phyloP scores from a whole-genome alignment of 2,888 invertebrate genomes.

The Chymomyza amoena region DNA sequence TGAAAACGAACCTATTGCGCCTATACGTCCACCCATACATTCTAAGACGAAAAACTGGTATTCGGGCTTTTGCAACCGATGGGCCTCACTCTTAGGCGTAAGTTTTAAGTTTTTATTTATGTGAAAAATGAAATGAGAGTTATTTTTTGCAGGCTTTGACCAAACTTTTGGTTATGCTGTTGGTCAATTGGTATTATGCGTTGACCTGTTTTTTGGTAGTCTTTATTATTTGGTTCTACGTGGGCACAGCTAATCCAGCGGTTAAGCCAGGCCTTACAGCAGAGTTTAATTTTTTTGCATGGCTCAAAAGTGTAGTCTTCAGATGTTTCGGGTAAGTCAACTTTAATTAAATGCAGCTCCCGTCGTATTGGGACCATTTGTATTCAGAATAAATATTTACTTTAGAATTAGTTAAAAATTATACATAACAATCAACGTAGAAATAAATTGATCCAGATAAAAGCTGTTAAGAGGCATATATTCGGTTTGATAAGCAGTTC shows the following conservation, averaged over 20 bases:
- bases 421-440: too few relatives aligned
- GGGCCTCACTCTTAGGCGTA: slow-evolving; percentile 95
- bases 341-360: too few relatives aligned
- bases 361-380: too few relatives aligned
- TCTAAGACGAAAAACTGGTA: slow-evolving; percentile 97
- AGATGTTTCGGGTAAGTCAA: slow-evolving; percentile 86
- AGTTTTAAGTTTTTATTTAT: slow-evolving; percentile 73
- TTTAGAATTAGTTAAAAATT: too few relatives aligned
- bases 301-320: slow-evolving; percentile 86
- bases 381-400: too few relatives aligned
- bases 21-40: slow-evolving; percentile 85
- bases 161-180: slow-evolving; percentile 93
- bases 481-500: too few relatives aligned
- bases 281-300: slow-evolving; percentile 89
- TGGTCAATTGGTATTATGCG: slow-evolving; percentile 96
- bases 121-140: not conserved
- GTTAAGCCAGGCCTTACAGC: slow-evolving; percentile 94
- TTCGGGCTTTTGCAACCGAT: slow-evolving; percentile 94
- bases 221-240: slow-evolving; percentile 94
- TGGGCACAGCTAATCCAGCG: slow-evolving; percentile 96
- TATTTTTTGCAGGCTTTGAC: slow-evolving; percentile 85
- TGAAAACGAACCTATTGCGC: slow-evolving; percentile 80
- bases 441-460: too few relatives aligned
- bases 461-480: too few relatives aligned
- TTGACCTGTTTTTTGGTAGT: slow-evolving; percentile 89